Evolutionary conservation across 1,140 invertebrate species (phyloP).

Genomic region (Zaprionus vittiger): DNA sequence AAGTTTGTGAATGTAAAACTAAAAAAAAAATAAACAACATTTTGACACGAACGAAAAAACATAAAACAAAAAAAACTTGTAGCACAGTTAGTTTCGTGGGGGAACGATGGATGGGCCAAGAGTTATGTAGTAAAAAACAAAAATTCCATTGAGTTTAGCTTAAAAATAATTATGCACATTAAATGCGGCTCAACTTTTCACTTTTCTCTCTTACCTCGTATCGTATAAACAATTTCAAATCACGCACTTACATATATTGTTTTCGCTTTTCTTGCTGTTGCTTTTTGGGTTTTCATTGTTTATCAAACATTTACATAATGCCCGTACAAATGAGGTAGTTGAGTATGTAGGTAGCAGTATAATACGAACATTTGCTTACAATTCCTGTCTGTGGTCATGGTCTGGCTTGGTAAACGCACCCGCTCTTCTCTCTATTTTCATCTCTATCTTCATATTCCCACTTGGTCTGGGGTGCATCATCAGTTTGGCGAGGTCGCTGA

Average conservation of each 20-base stretch:
- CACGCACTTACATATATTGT: constrained; percentile 55
- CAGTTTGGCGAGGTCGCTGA: neutral
- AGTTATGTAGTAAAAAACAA: constrained; percentile 57
- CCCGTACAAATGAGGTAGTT: constrained; percentile 13
- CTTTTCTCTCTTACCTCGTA: constrained; percentile 48
- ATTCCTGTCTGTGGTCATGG: constrained; percentile 58
- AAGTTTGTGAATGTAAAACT: constrained; percentile 42
- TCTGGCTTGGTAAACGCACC: neutral
- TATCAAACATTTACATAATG: constrained; percentile 49
- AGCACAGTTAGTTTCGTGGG: neutral
- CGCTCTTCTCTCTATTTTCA: constrained; percentile 2
- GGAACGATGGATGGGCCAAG: constrained; percentile 1
- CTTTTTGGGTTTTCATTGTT: constrained; percentile 45
- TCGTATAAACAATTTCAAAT: constrained; percentile 54
- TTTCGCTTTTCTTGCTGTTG: constrained; percentile 28
- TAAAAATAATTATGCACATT: constrained; percentile 68
- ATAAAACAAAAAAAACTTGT: constrained; percentile 1
- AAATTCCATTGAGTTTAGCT: constrained; percentile 42
- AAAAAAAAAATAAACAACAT: constrained; percentile 60
- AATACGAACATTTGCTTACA: constrained; percentile 23
- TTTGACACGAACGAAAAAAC: constrained; percentile 62
- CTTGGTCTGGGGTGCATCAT: neutral
- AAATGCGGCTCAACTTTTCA: constrained; percentile 61
- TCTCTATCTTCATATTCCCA: neutral
- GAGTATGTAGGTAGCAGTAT: constrained; percentile 54